Base-by-base conservation (phyloP, 1,140 invertebrate genomes). In the Heterodera schachtii region DNA sequence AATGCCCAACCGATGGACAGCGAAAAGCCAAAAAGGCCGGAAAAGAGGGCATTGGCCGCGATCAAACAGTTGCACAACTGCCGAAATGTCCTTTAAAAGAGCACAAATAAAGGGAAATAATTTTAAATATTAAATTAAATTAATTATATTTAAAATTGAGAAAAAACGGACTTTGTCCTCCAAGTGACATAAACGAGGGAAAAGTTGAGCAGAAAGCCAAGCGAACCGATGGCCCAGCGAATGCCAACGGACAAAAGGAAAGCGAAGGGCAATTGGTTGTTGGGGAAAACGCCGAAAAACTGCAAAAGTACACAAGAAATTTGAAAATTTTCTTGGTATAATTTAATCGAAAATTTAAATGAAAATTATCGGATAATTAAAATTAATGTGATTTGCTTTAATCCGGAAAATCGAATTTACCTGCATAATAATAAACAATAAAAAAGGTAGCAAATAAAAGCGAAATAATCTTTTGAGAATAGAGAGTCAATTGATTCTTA, bases 41-140 rank as follows among this genome's bases (percentile, higher is more conserved):
- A 71, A 46, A 71, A 71, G 69, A 71, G 19, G 3, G 69, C 69
- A 46, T 71, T 71, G 69, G 69, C 69, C 31, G 69, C 21, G 69
- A 71, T 71, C 69, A 71, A 71, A 71, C 5, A 71, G 31, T 71
- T 71, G 69, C 69, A 71, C 21, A 46, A 41, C 19, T 71, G 41
- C 4, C 69, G 69, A 41, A 71, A 71, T 43, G 31, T 71, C 21
- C 69, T 71, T 4, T 19, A n/a, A 64, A 60, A 7, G 3, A 8
- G 11, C 5, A 64, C 4, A 64, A 64, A 64, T 13, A 19, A 64
- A 60, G 16, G 19, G 19, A 60, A 16, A 13, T 1, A 60, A 19
- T 13, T 0, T 16, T 16, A 60, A n/a, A n/a, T n/a, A 16, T 64
- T n/a, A n/a, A 19, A 19, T 64, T 19, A 60, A 64, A 16, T 64